Percentiles rank a stretch among this genome's conserved stretches.
These are phyloP conservation scores for Apamea anceps DNA, from an alignment of 2,888 invertebrate genomes.

Conservation along the genomic window DNA sequence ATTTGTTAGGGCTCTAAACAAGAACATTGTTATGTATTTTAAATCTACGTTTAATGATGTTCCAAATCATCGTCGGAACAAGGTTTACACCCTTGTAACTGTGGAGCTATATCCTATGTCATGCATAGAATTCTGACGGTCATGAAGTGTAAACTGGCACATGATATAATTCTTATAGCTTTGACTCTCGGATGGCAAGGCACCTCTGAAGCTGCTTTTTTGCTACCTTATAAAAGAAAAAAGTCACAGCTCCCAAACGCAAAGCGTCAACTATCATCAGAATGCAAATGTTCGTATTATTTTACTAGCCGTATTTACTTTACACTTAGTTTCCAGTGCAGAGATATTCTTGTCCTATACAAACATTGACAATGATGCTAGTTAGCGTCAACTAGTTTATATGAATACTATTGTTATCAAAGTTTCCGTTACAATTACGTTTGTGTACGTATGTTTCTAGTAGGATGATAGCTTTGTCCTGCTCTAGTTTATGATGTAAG, in stretches of 20 bases:
- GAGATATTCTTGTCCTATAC: constrained; percentile 44
- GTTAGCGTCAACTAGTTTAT: constrained; percentile 47
- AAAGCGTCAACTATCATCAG: constrained; percentile 1
- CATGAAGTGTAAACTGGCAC: not conserved
- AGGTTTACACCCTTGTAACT: not conserved
- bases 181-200: not conserved
- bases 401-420: constrained; percentile 60
- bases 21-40: constrained; percentile 18
- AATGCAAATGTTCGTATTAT: constrained; percentile 31
- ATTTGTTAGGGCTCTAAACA: constrained; percentile 14
- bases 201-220: not conserved
- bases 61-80: not conserved
- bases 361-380: constrained; percentile 47
- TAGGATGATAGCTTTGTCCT: constrained; percentile 37
- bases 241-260: constrained; percentile 3
- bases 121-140: not conserved
- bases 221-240: not conserved
- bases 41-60: constrained; percentile 14
- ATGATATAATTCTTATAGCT: not conserved
- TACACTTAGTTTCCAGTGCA: constrained; percentile 22
- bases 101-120: not conserved
- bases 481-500: constrained; percentile 23
- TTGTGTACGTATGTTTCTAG: constrained; percentile 30
- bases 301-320: constrained; percentile 34
- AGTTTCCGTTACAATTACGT: constrained; percentile 57